Evolutionary conservation across 1,140 invertebrate species (phyloP).

Genomic region (Ceratina australensis): DNA sequence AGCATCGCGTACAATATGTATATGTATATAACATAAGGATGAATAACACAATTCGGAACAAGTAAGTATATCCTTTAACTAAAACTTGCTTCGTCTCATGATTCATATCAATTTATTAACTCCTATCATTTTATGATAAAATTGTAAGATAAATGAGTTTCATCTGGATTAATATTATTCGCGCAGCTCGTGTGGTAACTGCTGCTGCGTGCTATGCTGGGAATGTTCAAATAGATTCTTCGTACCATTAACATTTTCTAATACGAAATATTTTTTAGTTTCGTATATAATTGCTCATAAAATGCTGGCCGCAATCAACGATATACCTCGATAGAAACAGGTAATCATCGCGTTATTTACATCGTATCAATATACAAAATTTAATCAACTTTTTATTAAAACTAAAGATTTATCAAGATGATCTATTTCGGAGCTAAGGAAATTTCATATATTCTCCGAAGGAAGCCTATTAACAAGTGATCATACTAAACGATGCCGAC

Average conservation of each 20-base stretch:
- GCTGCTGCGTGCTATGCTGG: too few relatives aligned
- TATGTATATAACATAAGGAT: too few relatives aligned
- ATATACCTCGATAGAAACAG: constrained; percentile 12
- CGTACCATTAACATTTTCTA: not conserved
- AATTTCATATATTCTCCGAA: constrained; percentile 20
- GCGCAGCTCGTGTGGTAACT: too few relatives aligned
- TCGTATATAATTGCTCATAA: not conserved
- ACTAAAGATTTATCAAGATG: constrained; percentile 2
- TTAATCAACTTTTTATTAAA: constrained; percentile 1
- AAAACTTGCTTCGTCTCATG: too few relatives aligned
- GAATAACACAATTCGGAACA: too few relatives aligned
- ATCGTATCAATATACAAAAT: not conserved
- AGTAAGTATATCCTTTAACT: too few relatives aligned
- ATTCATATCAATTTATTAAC: too few relatives aligned
- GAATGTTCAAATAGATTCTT: constrained; percentile 2
- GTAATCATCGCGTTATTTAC: not conserved
- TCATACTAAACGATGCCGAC: too few relatives aligned
- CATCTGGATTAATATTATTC: too few relatives aligned
- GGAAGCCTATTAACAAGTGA: too few relatives aligned
- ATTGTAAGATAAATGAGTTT: not conserved
- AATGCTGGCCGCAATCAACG: not conserved
- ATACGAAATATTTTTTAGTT: not conserved
- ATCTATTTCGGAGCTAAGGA: not conserved
- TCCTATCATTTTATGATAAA: not conserved
- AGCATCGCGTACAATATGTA: not conserved